Conservation (phyloP, 2,888 invertebrate genomes). For the Drosophila ustulata region DNA sequence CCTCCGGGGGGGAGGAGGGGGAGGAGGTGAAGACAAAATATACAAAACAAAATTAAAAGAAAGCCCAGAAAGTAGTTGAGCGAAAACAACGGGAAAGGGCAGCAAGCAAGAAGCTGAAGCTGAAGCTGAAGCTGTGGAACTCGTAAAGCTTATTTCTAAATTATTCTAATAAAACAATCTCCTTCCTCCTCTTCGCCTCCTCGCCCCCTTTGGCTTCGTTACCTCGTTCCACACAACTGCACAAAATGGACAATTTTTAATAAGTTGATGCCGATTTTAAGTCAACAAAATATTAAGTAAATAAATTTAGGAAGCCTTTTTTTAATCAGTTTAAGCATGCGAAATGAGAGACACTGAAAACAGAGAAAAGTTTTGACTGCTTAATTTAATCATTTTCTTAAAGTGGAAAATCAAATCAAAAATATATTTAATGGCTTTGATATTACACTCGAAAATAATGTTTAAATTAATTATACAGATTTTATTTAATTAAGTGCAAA, state of each 20-base stretch:
- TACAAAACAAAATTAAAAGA: constrained; percentile 1
- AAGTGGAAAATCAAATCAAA: too few relatives aligned
- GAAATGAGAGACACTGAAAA: neutral
- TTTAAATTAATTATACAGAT: too few relatives aligned
- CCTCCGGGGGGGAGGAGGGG: neutral
- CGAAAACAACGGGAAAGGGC: neutral
- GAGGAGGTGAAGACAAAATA: neutral
- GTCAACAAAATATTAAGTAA: neutral
- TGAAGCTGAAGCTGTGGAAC: neutral
- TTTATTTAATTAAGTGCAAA: too few relatives aligned
- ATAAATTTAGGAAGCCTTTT: neutral
- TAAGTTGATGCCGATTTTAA: neutral
- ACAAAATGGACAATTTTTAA: constrained; percentile 1
- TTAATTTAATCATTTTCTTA: too few relatives aligned
- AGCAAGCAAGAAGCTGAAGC: constrained; percentile 2
- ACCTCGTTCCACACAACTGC: neutral
- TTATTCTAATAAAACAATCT: constrained; percentile 6
- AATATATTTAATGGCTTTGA: too few relatives aligned
- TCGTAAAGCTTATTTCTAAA: constrained; percentile 6
- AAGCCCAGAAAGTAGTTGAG: constrained; percentile 3
- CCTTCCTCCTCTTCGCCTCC: neutral
- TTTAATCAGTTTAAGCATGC: neutral
- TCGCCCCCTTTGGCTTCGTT: too few relatives aligned
- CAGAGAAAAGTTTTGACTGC: neutral
- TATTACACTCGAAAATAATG: too few relatives aligned